These are phyloP conservation scores for Thymelicus acteon DNA, from an alignment of 2,888 invertebrate genomes.

Conservation along the genomic window DNA sequence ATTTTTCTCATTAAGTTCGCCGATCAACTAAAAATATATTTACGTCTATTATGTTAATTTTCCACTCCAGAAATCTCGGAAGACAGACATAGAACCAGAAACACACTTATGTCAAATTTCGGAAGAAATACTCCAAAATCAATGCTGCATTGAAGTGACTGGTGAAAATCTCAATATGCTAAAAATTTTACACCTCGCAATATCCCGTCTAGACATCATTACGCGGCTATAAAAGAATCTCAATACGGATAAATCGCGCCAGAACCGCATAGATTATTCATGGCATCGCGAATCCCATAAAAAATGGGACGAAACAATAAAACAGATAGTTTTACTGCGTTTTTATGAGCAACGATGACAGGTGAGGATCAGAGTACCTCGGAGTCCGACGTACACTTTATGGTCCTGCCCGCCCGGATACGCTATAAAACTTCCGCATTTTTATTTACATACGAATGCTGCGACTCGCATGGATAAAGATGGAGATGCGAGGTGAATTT, in stretches of 20 bases:
- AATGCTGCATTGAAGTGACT: too few species aligned
- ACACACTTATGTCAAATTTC: too few species aligned
- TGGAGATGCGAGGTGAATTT: slow-evolving; percentile 22
- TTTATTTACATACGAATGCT: slow-evolving; percentile 29
- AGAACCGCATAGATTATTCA: slow-evolving; percentile 55
- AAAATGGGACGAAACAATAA: slow-evolving; percentile 68
- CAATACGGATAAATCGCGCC: slow-evolving; percentile 31
- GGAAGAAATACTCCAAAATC: too few species aligned
- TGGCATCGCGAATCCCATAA: slow-evolving; percentile 58
- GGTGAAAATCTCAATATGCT: not conserved
- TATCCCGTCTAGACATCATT: slow-evolving; percentile 29
- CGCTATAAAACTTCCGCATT: slow-evolving; percentile 34
- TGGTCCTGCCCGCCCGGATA: slow-evolving; percentile 25
- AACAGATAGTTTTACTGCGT: slow-evolving; percentile 68
- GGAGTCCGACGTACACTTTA: slow-evolving; percentile 34
- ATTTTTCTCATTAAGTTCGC: too few species aligned
- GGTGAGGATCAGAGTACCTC: slow-evolving; percentile 54
- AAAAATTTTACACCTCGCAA: not conserved
- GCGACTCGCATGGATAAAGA: slow-evolving; percentile 23
- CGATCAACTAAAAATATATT: too few species aligned
- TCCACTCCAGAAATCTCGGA: too few species aligned
- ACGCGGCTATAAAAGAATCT: slow-evolving; percentile 5
- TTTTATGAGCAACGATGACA: slow-evolving; percentile 65
- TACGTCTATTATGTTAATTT: too few species aligned
- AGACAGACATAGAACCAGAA: too few species aligned